phyloP scores from a whole-genome alignment of 2,888 invertebrate genomes.

The Tetragonula carbonaria region DNA sequence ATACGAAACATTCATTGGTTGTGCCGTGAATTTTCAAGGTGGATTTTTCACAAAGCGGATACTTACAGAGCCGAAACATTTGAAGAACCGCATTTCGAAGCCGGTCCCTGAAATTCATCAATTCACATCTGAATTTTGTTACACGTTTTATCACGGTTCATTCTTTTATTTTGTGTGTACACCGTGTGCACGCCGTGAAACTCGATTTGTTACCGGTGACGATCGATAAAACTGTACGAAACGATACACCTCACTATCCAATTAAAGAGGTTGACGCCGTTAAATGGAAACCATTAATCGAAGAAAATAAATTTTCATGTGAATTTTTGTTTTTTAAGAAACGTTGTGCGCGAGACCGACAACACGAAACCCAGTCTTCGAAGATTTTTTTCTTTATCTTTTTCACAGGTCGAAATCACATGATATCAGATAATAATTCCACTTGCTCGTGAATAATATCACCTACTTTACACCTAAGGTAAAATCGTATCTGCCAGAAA shows the following conservation, averaged over 20 bases:
- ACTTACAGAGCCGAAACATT: constrained; percentile 67
- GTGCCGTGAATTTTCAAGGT: constrained; percentile 32
- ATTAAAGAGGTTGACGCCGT: background rate
- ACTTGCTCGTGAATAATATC: constrained; percentile 1
- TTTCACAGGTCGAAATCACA: background rate
- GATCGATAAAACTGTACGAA: background rate
- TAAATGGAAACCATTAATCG: background rate
- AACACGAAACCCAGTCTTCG: background rate
- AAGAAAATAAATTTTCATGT: background rate
- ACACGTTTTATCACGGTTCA: background rate
- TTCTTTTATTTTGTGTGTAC: constrained; percentile 4
- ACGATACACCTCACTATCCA: background rate
- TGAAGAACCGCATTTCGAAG: constrained; percentile 68
- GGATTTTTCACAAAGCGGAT: constrained; percentile 16
- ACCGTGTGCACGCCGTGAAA: background rate
- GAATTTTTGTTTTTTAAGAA: background rate
- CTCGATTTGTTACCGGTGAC: background rate
- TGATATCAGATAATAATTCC: background rate
- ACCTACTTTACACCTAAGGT: background rate
- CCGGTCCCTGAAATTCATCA: constrained; percentile 64
- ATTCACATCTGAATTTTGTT: constrained; percentile 60
- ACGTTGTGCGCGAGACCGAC: background rate
- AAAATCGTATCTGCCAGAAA: background rate
- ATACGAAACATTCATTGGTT: constrained; percentile 41
- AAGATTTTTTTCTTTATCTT: background rate